Base-by-base conservation (phyloP, 2,888 invertebrate species). In the Phengaris alcon region DNA sequence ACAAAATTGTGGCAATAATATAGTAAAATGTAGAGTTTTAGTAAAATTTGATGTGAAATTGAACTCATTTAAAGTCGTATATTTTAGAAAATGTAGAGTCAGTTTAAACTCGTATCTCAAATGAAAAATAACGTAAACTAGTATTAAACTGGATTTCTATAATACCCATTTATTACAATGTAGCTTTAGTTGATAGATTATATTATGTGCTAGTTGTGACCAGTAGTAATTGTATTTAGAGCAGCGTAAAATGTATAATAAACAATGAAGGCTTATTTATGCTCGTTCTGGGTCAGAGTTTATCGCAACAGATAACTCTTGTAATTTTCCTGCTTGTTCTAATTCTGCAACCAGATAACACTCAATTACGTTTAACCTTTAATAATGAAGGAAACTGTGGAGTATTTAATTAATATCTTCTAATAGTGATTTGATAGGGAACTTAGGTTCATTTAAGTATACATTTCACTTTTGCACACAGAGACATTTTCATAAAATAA, bases 311-410 rank as follows among this genome's bases (percentile, higher is more conserved):
- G 82, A 81, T 83, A 81, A 81, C 78, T 77, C 80, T 81, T 80
- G 90, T 90, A 90, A 85, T 89, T 91, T 91, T 91, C 90, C 90
- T 87, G 85, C 85, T 87, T 85, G 87, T 82, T 89, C 87, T 89
- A 88, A 88, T 86, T 88, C 87, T 85, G 88, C 81, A n/a, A 82
- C 81, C 80, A 82, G 80, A 83, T 80, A 72, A 54, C 48, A 54
- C 48, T 51, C 54, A 52, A 72, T 72, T 70, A 70, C 12, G 8
- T 52, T 22, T 54, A 72, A 69, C 69, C 69, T 69, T 69, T 46
- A 68, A n/a, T 68, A 3, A 48, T 59, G 59, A 9, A 59, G 59
- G 59, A 69, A 48, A 15, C 69, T n/a, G 2, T 9, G 12, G 10
- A 10, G 10, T 52, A 52, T 35, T 35, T 52, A 52, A 52, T 52